These are phyloP conservation scores for Epizoanthus fatuus DNA, from an alignment of 92 coral and sea anemone species.

Conservation along the genomic window DNA sequence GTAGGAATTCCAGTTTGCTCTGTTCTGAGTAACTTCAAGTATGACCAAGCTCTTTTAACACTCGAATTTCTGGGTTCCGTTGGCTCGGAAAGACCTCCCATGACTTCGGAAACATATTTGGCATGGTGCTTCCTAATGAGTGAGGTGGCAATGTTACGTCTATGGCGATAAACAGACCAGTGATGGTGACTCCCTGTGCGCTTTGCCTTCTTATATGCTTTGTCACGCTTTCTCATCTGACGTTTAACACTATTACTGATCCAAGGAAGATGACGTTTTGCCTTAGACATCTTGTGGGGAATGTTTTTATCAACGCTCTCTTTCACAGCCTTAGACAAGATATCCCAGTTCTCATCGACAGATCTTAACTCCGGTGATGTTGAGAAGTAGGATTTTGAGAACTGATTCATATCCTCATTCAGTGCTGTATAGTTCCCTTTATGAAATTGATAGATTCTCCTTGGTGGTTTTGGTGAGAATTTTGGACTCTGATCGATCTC, in stretches of 20 bases:
- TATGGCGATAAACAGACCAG: neutral
- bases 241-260: neutral
- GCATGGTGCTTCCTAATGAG: slow-evolving; percentile 35
- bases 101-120: slow-evolving; percentile 10
- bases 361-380: neutral
- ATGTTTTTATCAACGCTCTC: neutral
- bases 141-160: slow-evolving; percentile 9
- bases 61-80: neutral
- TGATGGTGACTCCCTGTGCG: neutral
- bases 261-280: slow-evolving; percentile 6
- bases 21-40: slow-evolving; percentile 29
- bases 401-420: too few species aligned
- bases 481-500: slow-evolving; percentile 13
- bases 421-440: neutral
- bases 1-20: neutral
- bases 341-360: too few species aligned
- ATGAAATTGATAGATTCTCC: slow-evolving; percentile 13
- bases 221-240: too few species aligned
- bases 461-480: slow-evolving; percentile 7
- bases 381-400: neutral
- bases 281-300: slow-evolving; percentile 22
- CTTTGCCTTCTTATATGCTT: too few species aligned
- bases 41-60: slow-evolving; percentile 42
- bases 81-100: neutral
- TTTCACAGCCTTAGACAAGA: too few species aligned